These are phyloP conservation scores for Syrrhaptes paradoxus DNA, from an alignment of 2,113 vertebrate genomes.

Conservation along the genomic window DNA sequence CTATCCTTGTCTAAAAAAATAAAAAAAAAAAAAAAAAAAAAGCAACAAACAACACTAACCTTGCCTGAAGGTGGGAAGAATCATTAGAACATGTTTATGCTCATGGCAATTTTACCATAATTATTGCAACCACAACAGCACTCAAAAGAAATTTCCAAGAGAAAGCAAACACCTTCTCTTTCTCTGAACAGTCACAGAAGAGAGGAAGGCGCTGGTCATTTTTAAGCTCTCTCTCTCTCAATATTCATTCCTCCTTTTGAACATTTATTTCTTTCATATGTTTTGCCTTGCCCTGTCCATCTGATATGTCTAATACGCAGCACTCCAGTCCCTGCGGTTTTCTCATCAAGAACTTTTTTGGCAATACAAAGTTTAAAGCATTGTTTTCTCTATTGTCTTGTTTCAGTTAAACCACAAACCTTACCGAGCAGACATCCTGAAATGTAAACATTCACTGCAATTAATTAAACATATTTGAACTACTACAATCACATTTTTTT, in stretches of 20 bases:
- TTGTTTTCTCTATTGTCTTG: neutral
- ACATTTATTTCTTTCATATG: neutral
- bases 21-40: neutral
- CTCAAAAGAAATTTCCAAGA: neutral
- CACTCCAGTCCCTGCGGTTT: neutral
- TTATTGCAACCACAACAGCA: neutral
- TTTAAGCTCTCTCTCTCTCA: neutral
- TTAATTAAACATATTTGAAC: neutral
- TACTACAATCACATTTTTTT: neutral
- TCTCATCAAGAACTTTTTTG: neutral
- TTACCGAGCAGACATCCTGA: neutral
- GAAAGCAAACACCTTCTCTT: neutral
- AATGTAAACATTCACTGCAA: neutral
- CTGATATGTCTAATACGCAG: neutral
- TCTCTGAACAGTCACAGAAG: neutral
- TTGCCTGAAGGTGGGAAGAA: neutral
- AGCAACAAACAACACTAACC: neutral
- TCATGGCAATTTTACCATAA: neutral
- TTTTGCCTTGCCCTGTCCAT: neutral
- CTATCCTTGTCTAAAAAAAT: neutral
- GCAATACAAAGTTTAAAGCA: neutral
- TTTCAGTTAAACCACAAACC: neutral
- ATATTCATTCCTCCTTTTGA: neutral
- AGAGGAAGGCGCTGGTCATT: accelerated
- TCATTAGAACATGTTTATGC: neutral